phyloP scores from a whole-genome alignment of 1,140 invertebrate species.

The Geopemphigus sp. region DNA sequence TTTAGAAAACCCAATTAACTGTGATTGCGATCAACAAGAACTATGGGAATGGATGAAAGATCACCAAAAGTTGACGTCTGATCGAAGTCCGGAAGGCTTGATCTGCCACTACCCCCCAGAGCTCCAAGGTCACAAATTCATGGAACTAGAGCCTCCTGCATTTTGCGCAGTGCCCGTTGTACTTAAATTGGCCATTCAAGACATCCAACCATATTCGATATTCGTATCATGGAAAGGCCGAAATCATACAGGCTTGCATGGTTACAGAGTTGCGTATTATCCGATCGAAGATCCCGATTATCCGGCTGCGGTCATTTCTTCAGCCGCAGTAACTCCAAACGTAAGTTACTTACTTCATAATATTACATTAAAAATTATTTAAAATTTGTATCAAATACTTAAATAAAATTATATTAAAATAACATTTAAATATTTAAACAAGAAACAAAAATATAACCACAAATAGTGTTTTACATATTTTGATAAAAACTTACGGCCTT shows the following conservation, averaged over 20 bases:
- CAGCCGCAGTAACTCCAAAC: background rate
- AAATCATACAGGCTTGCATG: conserved; percentile 79
- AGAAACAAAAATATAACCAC: too few species aligned
- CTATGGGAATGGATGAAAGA: conserved; percentile 85
- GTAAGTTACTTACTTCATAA: background rate
- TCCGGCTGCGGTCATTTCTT: conserved; percentile 14
- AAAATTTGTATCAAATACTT: too few species aligned
- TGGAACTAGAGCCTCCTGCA: conserved; percentile 72
- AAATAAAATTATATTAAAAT: too few species aligned
- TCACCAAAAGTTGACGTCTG: conserved; percentile 68
- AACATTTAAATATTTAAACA: too few species aligned
- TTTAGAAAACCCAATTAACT: conserved; percentile 78
- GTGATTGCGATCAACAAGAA: conserved; percentile 79
- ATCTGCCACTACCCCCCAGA: conserved; percentile 77
- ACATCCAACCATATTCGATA: conserved; percentile 84
- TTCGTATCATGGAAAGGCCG: conserved; percentile 80
- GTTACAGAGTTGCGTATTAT: conserved; percentile 83
- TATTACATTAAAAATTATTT: too few species aligned
- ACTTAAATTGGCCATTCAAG: conserved; percentile 77
- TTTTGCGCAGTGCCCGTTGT: conserved; percentile 80
- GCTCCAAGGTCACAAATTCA: conserved; percentile 70
- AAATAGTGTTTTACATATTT: too few species aligned
- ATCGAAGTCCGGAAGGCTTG: conserved; percentile 59
- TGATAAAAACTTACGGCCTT: too few species aligned
- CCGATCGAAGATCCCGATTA: conserved; percentile 60